phyloP scores from a whole-genome alignment of 1,140 invertebrate genomes.

The Drosophila guanche region DNA sequence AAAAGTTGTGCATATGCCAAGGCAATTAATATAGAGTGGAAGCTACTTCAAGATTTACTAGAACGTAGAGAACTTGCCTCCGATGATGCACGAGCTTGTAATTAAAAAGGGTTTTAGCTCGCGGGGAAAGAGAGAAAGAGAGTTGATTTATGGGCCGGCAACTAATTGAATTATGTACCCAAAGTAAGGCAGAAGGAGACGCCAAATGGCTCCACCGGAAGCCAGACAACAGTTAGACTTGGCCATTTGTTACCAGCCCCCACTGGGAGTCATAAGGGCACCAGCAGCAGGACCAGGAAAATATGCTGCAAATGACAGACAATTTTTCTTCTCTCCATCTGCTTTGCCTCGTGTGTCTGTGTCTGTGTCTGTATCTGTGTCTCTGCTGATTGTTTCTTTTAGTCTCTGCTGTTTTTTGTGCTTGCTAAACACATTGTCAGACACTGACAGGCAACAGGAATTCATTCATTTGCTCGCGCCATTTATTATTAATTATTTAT shows the following conservation, averaged over 20 bases:
- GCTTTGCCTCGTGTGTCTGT: slow-evolving; percentile 6
- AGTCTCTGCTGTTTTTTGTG: slow-evolving; percentile 13
- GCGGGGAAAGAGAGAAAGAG: not conserved
- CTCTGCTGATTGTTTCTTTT: slow-evolving; percentile 11
- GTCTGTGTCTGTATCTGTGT: slow-evolving; percentile 19
- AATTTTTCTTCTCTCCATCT: slow-evolving; percentile 35
- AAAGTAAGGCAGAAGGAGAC: not conserved
- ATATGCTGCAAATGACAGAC: slow-evolving; percentile 43
- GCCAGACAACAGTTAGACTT: slow-evolving; percentile 58
- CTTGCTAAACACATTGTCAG: slow-evolving; percentile 67
- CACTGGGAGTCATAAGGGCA: slow-evolving; percentile 8
- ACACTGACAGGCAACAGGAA: slow-evolving; percentile 67
- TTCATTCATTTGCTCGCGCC: slow-evolving; percentile 68
- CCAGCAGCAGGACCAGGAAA: slow-evolving; percentile 29
- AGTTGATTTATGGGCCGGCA: slow-evolving; percentile 69
- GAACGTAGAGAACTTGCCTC: slow-evolving; percentile 11
- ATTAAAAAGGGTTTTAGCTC: slow-evolving; percentile 78
- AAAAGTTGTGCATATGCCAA: slow-evolving; percentile 61
- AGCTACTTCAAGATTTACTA: slow-evolving; percentile 35
- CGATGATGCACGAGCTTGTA: slow-evolving; percentile 67
- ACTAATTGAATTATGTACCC: slow-evolving; percentile 69
- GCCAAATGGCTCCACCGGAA: not conserved
- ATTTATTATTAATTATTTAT: slow-evolving; percentile 55
- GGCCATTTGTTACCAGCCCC: slow-evolving; percentile 45
- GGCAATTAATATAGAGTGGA: slow-evolving; percentile 64